Evolutionary conservation across 2,888 invertebrate species (phyloP).

Genomic region (Nomada ferruginata): DNA sequence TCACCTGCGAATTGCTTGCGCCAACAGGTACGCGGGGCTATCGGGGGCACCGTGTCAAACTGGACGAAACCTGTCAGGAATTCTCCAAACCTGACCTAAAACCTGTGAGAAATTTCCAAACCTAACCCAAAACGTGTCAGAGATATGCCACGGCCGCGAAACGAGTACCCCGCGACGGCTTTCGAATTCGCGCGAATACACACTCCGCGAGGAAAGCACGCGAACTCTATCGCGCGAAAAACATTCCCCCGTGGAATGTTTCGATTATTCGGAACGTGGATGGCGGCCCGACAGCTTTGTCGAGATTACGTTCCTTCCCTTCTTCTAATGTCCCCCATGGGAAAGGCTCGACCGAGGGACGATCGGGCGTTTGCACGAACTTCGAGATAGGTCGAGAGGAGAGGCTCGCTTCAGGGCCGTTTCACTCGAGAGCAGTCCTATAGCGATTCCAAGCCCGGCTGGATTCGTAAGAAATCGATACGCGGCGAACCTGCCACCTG

Average conservation of each 20-base stretch:
- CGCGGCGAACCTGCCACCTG: conserved; percentile 82
- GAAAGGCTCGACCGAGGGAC: conserved; percentile 16
- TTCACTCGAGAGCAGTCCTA: conserved; percentile 65
- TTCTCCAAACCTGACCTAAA: too few relatives aligned
- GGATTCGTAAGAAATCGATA: conserved; percentile 83
- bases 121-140: too few relatives aligned
- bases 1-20: conserved; percentile 8
- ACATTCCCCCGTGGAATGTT: background rate
- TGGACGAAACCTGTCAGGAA: background rate
- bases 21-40: conserved; percentile 14
- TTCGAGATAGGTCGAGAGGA: conserved; percentile 52
- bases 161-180: too few relatives aligned
- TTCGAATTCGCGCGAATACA: too few relatives aligned
- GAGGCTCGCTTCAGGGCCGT: conserved; percentile 54
- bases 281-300: conserved; percentile 9
- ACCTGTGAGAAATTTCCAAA: too few relatives aligned
- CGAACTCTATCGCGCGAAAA: background rate
- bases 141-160: too few relatives aligned
- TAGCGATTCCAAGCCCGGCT: conserved; percentile 78
- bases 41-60: background rate
- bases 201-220: background rate
- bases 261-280: background rate
- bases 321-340: conserved; percentile 37
- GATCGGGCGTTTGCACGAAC: conserved; percentile 33
- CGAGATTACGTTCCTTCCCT: conserved; percentile 9